Evolutionary conservation across 92 coral and sea anemone species (phyloP), one percentile per base, ranked within the genome.

Genomic region (Metridium senile): DNA sequence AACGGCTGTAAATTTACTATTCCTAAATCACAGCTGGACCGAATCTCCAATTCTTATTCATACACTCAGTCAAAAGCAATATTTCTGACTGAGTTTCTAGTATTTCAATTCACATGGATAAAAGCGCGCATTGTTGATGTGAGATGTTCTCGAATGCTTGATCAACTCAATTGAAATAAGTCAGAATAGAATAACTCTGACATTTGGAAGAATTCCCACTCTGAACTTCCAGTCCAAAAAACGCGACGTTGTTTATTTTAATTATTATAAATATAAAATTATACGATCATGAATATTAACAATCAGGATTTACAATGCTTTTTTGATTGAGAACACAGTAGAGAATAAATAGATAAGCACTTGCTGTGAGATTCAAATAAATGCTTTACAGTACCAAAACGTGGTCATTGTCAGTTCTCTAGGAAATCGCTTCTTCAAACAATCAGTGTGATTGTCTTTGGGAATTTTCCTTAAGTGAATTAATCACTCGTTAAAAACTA

Each of bases 31-130:
- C 69, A 63, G 69, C 69, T 63, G 69, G 69, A 63, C 45, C 1
- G 13, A 17, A 13, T n/a, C 21, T 26, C 21, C 43, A 58, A 30
- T 63, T 20, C 69, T 63, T 13, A 2, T 63, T 35, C 69, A 61
- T 61, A 61, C 66, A 61, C n/a, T 61, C 66, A 61, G 2, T 27
- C 31, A 61, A 23, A 61, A 23, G 11, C 66, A 61, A 61, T 61
- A 26, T 10, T 23, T 23, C 66, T 22, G 23, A 54, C 65, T 3
- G 43, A 63, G 39, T 31, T 31, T 30, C 69, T 4, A 63, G 69
- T 28, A 63, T 63, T 63, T 28, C 26, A 63, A 63, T 63, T 63
- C 69, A 11, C 45, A 63, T 63, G 30, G 39, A 63, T 63, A 59
- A 8, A 22, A 6, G 16, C 59, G 59, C 21, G 4, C 25, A 13